phyloP scores from a whole-genome alignment of 2,797 vertebrate species.

The Gambusia yucatana region DNA sequence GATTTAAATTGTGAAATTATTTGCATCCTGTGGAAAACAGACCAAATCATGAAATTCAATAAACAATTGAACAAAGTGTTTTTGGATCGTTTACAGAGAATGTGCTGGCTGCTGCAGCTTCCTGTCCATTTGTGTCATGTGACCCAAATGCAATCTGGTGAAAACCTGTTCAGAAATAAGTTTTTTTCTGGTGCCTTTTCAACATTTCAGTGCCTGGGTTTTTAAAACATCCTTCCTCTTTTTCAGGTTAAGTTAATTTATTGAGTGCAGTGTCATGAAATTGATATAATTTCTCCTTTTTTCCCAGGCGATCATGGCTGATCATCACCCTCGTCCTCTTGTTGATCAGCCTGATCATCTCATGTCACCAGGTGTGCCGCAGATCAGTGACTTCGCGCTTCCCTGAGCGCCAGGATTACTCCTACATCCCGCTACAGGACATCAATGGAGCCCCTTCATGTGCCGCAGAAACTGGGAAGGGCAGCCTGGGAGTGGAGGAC shows the following conservation, averaged over 20 bases:
- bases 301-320: conserved; percentile 74
- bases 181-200: not conserved
- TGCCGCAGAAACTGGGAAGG: not conserved
- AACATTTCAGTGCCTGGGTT: not conserved
- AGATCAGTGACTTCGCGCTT: not conserved
- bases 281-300: not conserved
- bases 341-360: conserved; percentile 63
- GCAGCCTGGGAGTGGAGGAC: conserved; percentile 40
- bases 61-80: not conserved
- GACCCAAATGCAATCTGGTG: not conserved
- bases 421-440: conserved; percentile 72
- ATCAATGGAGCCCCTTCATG: conserved; percentile 36
- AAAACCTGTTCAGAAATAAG: not conserved
- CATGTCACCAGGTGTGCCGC: conserved; percentile 52
- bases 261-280: not conserved
- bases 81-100: not conserved
- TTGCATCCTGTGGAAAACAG: not conserved
- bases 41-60: not conserved
- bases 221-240: not conserved
- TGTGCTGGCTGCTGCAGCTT: not conserved
- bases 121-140: not conserved
- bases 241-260: not conserved
- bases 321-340: conserved; percentile 64
- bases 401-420: conserved; percentile 45
- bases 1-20: not conserved